These are phyloP conservation scores for Drosophila equinoxialis DNA, from an alignment of 1,140 invertebrate genomes.

Conservation along the genomic window DNA sequence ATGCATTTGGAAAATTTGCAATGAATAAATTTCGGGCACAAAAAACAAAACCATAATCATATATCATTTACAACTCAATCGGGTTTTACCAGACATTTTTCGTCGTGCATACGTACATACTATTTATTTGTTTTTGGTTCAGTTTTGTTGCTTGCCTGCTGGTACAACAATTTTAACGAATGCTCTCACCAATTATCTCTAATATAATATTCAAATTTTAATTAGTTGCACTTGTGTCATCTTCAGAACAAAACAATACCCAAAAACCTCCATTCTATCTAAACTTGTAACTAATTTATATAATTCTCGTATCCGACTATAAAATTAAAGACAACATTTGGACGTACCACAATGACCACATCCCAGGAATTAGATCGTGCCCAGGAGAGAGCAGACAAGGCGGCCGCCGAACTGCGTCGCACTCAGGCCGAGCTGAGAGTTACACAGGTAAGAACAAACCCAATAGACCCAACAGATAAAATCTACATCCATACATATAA, in stretches of 20 bases:
- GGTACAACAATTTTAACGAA: conserved; percentile 20
- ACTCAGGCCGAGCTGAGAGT: conserved; percentile 93
- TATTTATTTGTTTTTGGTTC: neutral
- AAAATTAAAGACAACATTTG: conserved; percentile 87
- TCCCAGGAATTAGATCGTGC: conserved; percentile 91
- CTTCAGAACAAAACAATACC: neutral
- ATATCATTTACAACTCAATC: neutral
- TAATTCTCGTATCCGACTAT: conserved; percentile 45
- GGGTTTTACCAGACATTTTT: neutral
- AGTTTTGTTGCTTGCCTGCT: conserved; percentile 6
- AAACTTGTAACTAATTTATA: conserved; percentile 54
- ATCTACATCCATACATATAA: conserved; percentile 4
- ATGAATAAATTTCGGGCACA: too few species aligned
- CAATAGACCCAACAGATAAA: neutral
- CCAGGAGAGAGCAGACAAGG: conserved; percentile 94
- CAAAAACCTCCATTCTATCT: neutral
- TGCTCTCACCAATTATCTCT: neutral
- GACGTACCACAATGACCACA: conserved; percentile 89
- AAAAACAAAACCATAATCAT: neutral
- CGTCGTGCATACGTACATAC: neutral
- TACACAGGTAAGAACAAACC: conserved; percentile 85
- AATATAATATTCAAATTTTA: neutral
- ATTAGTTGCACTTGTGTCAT: conserved; percentile 21
- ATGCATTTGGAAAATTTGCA: conserved; percentile 5
- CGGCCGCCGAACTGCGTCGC: conserved; percentile 91